Conservation (phyloP, 1,140 invertebrate species). For the Cotesia vestalis region DNA sequence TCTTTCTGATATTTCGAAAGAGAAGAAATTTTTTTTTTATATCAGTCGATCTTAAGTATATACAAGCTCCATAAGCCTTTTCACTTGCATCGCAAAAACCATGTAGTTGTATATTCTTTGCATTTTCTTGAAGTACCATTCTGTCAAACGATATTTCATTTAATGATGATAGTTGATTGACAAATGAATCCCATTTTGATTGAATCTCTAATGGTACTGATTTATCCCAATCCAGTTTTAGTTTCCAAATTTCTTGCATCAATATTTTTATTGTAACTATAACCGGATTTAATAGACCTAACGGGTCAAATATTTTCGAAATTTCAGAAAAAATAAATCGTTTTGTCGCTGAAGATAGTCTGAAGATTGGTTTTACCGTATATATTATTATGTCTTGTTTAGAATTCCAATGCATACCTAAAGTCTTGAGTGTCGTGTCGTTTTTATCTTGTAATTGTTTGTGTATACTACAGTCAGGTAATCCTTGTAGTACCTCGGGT, state of each 20-base stretch:
- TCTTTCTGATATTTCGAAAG: no score
- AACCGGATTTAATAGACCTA: conserved; percentile 52
- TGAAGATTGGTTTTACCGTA: conserved; percentile 21
- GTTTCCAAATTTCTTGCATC: conserved; percentile 46
- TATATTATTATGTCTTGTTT: conserved; percentile 39
- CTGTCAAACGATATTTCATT: conserved; percentile 31
- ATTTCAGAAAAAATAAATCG: conserved; percentile 47
- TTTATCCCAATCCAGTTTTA: conserved; percentile 46
- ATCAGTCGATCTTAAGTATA: conserved; percentile 57
- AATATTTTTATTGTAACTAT: conserved; percentile 55
- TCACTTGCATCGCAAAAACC: conserved; percentile 53
- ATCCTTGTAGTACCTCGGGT: conserved; percentile 9
- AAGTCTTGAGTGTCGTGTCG: conserved; percentile 25
- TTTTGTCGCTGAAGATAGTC: conserved; percentile 36
- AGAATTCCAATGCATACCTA: conserved; percentile 42
- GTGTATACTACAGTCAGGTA: conserved; percentile 7
- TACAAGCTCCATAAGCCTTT: conserved; percentile 54
- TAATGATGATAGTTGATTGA: conserved; percentile 26
- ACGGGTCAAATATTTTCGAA: conserved; percentile 51
- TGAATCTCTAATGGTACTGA: conserved; percentile 32
- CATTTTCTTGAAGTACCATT: conserved; percentile 52
- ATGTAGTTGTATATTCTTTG: conserved; percentile 41
- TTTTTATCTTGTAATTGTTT: conserved; percentile 3
- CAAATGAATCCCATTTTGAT: conserved; percentile 42
- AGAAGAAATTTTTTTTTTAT: no score